These are phyloP conservation scores for Drosophila repleta DNA, from an alignment of 1,140 invertebrate genomes.

Conservation along the genomic window DNA sequence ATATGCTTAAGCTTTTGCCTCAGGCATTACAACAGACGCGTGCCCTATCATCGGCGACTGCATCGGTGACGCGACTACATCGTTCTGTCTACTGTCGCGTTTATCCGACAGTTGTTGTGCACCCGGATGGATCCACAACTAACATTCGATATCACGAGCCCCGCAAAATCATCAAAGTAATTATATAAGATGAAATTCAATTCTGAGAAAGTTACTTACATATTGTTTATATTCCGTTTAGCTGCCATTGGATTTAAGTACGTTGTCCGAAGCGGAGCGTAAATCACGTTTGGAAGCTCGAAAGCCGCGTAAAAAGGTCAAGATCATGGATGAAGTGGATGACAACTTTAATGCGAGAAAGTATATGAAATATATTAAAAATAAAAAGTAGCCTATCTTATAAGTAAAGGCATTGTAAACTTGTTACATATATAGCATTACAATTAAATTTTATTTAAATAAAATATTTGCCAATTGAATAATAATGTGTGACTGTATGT, in stretches of 20 bases:
- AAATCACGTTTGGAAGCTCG: constrained; percentile 87
- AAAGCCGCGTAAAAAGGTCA: constrained; percentile 90
- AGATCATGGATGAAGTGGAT: constrained; percentile 90
- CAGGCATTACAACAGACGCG: constrained; percentile 57
- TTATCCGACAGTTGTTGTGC: constrained; percentile 91
- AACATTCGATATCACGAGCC: constrained; percentile 93
- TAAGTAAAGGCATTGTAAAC: constrained; percentile 19
- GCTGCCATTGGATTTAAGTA: constrained; percentile 90
- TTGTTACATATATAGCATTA: too few relatives aligned
- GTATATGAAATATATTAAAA: constrained; percentile 91
- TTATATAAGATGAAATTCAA: not conserved
- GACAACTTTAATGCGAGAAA: constrained; percentile 91
- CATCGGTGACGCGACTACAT: constrained; percentile 89
- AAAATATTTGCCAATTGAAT: too few relatives aligned
- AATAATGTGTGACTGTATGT: too few relatives aligned
- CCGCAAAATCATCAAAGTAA: constrained; percentile 92
- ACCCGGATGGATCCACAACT: constrained; percentile 93
- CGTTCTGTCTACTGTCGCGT: constrained; percentile 88
- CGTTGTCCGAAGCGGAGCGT: constrained; percentile 88
- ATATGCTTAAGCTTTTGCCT: constrained; percentile 57
- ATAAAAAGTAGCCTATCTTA: constrained; percentile 71
- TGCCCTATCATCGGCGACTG: constrained; percentile 83
- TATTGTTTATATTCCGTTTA: constrained; percentile 77
- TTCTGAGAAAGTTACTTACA: constrained; percentile 47
- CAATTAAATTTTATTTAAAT: too few relatives aligned